phyloP scores from a whole-genome alignment of 2,888 invertebrate genomes.

The Chymomyza caudatula region DNA sequence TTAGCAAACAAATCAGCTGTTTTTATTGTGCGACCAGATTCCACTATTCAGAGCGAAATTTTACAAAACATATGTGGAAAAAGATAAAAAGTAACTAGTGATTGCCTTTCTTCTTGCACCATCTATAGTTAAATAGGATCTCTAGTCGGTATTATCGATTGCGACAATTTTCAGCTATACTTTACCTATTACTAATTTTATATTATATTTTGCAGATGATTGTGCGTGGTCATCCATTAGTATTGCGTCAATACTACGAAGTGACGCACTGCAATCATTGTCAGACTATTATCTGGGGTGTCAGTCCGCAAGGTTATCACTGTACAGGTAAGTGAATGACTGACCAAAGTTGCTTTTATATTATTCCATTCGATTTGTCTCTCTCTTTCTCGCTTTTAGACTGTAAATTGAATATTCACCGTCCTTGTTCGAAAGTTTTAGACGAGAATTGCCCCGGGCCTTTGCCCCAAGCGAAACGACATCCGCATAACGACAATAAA shows the following conservation, averaged over 20 bases:
- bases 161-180: too few relatives aligned
- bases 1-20: too few relatives aligned
- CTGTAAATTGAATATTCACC: slow-evolving; percentile 93
- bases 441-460: slow-evolving; percentile 91
- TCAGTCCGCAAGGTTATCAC: slow-evolving; percentile 97
- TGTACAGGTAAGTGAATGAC: slow-evolving; percentile 86
- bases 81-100: neutral
- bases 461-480: slow-evolving; percentile 79
- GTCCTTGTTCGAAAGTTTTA: slow-evolving; percentile 86
- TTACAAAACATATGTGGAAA: too few relatives aligned
- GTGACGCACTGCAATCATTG: slow-evolving; percentile 96
- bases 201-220: slow-evolving; percentile 80
- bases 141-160: too few relatives aligned
- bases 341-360: neutral
- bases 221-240: slow-evolving; percentile 93
- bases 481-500: slow-evolving; percentile 82
- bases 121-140: too few relatives aligned
- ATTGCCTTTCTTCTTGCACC: too few relatives aligned
- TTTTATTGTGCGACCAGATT: too few relatives aligned
- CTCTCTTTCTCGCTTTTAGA: slow-evolving; percentile 78
- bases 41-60: too few relatives aligned
- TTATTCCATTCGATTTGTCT: neutral
- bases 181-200: neutral
- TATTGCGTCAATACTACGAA: slow-evolving; percentile 91
- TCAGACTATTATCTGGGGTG: slow-evolving; percentile 93